These are phyloP conservation scores for Sycophila sp. DNA, from an alignment of 1,140 invertebrate genomes.

Conservation along the genomic window DNA sequence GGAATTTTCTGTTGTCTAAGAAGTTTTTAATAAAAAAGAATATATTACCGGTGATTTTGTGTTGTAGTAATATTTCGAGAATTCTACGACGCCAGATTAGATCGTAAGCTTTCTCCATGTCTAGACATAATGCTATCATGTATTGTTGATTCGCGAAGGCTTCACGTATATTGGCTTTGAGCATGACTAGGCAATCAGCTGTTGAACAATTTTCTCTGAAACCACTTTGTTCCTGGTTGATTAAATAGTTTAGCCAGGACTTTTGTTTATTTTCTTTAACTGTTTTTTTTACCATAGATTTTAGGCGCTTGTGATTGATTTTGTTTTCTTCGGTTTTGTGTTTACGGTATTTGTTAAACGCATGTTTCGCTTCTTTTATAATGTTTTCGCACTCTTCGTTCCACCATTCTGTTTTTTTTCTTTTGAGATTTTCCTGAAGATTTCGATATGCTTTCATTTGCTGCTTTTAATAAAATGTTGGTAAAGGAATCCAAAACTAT, in stretches of 20 bases:
- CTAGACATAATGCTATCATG: conserved; percentile 37
- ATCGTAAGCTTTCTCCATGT: conserved; percentile 49
- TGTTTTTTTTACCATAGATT: not conserved
- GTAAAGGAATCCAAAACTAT: not conserved
- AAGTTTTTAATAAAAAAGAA: conserved; percentile 33
- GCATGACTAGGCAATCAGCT: conserved; percentile 27
- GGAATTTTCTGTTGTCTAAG: conserved; percentile 22
- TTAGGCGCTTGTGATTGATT: not conserved
- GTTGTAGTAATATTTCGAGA: conserved; percentile 22
- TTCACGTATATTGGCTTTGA: conserved; percentile 39
- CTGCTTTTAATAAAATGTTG: not conserved
- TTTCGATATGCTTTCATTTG: not conserved
- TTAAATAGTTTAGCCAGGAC: conserved; percentile 11
- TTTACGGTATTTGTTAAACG: not conserved
- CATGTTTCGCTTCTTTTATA: not conserved
- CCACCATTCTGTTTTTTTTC: not conserved
- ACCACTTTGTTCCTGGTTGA: conserved; percentile 33
- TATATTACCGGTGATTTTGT: conserved; percentile 33
- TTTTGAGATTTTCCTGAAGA: not conserved
- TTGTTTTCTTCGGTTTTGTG: not conserved
- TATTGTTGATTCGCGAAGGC: conserved; percentile 40
- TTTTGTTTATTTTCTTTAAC: not conserved
- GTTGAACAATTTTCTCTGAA: conserved; percentile 40
- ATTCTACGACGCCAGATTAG: conserved; percentile 25
- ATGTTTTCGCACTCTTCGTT: not conserved